Base-by-base conservation (phyloP, 2,797 vertebrate genomes). In the Eleutherodactylus coqui region DNA sequence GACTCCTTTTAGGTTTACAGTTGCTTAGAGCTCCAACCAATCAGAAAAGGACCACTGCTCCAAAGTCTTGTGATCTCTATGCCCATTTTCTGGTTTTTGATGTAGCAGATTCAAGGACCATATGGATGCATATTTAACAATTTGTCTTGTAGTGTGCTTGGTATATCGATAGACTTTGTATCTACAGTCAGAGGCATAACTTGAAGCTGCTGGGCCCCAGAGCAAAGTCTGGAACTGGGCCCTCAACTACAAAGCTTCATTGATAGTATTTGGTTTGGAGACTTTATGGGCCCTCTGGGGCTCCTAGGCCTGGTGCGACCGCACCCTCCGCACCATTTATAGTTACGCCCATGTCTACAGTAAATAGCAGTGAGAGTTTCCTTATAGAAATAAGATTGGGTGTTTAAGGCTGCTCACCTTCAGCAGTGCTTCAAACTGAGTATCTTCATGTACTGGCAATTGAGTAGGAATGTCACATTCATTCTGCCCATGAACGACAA, bases 391-490 rank as follows among this genome's bases (percentile, higher is more conserved):
- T 24, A n/a, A 58, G n/a, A 27, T 11, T 60, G 27, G n/a, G 2
- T 60, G 58, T 64, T 19, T 21, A 36, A 27, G 10, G 5, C 41
- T 27, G 8, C 88, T 7, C 89, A 99, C 98, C 96, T 99, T 99
- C 62, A 99, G 93, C 70, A 99, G 93, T 60, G 98, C 98, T 91
- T 99, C 98, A 93, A 99, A 99, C 87, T 99, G 98, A 60, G 98
- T 99, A 91, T 99, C 98, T 90, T 99, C 97, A 0, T 99, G 98
- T 38, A 99, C 97, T n/a, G 98, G 98, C 64, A 99, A 92, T 92
- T 99, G 98, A 0, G 98, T 99, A 69, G 98, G 98, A 88, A 99
- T 99, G 89, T 99, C 98, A 91, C 98, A 99, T 58, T 99, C 98
- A 58, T 99, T 99, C 94, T 99, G 98, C 2, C 98, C 98, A 0